A percentile compares a stretch with the other conserved stretches of the same genome.
Evolutionary conservation across 2,113 vertebrate genomes (phyloP).

Genomic region (Scopus umbretta): DNA sequence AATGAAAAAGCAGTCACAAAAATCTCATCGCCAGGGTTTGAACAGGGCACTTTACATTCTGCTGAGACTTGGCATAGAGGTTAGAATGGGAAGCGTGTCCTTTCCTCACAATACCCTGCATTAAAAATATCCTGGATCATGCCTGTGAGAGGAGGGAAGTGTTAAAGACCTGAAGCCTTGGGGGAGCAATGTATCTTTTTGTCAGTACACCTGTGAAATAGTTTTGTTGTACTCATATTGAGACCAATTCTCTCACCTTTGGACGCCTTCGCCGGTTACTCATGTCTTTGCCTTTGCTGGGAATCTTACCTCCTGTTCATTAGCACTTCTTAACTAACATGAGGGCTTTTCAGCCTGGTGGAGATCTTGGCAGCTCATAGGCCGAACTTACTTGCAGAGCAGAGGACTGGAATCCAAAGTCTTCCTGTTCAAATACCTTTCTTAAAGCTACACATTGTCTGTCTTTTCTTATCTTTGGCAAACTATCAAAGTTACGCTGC

Average conservation of each 20-base stretch:
- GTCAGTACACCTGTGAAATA: not conserved
- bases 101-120: not conserved
- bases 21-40: not conserved
- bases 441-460: not conserved
- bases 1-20: not conserved
- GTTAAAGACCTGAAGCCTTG: not conserved
- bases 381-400: not conserved
- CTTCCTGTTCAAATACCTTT: not conserved
- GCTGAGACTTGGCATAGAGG: conserved; percentile 37
- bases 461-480: not conserved
- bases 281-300: not conserved
- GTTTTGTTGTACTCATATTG: not conserved
- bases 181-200: not conserved
- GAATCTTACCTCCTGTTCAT: not conserved
- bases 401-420: not conserved
- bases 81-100: conserved; percentile 46
- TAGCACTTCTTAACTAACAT: not conserved
- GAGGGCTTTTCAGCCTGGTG: not conserved
- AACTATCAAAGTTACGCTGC: not conserved
- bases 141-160: conserved; percentile 31
- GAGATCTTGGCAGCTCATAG: not conserved
- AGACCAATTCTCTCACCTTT: not conserved
- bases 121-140: conserved; percentile 44
- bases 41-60: not conserved
- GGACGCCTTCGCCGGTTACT: not conserved